phyloP scores from a whole-genome alignment of 2,797 vertebrate species.

The Channa striata region DNA sequence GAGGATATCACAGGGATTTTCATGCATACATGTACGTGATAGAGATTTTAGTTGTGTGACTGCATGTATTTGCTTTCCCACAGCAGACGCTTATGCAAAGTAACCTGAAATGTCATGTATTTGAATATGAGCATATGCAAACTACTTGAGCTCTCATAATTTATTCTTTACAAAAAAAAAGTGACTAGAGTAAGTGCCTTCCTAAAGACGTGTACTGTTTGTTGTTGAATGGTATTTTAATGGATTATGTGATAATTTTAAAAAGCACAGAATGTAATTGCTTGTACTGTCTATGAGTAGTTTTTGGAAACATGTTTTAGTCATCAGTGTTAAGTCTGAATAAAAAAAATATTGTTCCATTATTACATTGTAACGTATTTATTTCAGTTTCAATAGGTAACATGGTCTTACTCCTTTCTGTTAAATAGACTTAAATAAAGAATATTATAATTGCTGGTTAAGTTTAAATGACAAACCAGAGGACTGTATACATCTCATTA shows the following conservation, averaged over 20 bases:
- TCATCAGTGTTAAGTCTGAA: slow-evolving; percentile 63
- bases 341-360: slow-evolving; percentile 48
- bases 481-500: slow-evolving; percentile 21
- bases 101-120: slow-evolving; percentile 25
- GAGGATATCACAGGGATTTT: slow-evolving; percentile 24
- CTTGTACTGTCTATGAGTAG: slow-evolving; percentile 71
- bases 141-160: slow-evolving; percentile 42
- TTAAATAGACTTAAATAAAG: slow-evolving; percentile 31
- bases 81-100: slow-evolving; percentile 45
- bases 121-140: slow-evolving; percentile 24
- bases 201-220: slow-evolving; percentile 47
- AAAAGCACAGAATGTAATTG: slow-evolving; percentile 56
- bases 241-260: slow-evolving; percentile 52
- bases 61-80: slow-evolving; percentile 69
- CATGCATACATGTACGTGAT: slow-evolving; percentile 20
- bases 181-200: slow-evolving; percentile 23
- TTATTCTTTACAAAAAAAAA: slow-evolving; percentile 40
- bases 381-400: slow-evolving; percentile 41
- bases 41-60: slow-evolving; percentile 65
- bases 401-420: slow-evolving; percentile 21
- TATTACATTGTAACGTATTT: slow-evolving; percentile 32
- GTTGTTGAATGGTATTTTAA: slow-evolving; percentile 35
- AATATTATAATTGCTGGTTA: slow-evolving; percentile 25
- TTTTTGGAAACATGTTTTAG: slow-evolving; percentile 67
- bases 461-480: slow-evolving; percentile 22